Percentiles rank a stretch among this genome's conserved stretches.
These are phyloP conservation scores for Carassius auratus DNA, from an alignment of 2,113 vertebrate genomes.

Conservation along the genomic window DNA sequence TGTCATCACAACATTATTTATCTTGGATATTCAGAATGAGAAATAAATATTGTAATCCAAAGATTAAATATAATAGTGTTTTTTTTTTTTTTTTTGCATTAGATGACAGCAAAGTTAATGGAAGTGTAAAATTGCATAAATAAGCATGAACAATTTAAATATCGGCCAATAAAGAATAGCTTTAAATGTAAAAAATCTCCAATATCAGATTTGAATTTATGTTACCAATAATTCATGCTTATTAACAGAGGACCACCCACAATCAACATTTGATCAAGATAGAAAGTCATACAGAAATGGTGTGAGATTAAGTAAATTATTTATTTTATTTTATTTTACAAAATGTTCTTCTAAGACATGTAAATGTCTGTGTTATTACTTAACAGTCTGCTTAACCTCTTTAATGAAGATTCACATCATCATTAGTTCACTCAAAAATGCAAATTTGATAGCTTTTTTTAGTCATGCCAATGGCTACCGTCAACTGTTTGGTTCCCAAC, in stretches of 20 bases:
- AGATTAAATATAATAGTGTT: too few relatives aligned
- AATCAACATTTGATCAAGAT: not conserved
- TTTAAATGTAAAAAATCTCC: not conserved
- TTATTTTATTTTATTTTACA: not conserved
- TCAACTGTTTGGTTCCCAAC: not conserved
- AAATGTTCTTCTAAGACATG: too few relatives aligned
- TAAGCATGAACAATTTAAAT: not conserved
- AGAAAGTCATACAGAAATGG: not conserved
- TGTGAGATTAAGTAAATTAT: not conserved
- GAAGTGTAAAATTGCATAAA: not conserved
- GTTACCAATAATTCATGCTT: not conserved
- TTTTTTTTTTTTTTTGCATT: not conserved
- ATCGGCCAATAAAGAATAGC: not conserved
- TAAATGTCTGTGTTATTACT: too few relatives aligned
- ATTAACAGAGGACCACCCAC: not conserved
- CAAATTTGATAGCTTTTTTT: too few relatives aligned
- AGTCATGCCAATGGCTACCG: not conserved
- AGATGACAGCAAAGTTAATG: not conserved
- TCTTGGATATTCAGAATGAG: not conserved
- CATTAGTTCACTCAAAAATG: not conserved
- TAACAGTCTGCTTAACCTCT: not conserved
- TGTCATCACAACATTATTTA: not conserved
- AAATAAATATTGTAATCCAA: not conserved
- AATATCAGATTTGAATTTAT: not conserved
- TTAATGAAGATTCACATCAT: not conserved